Evolutionary conservation across 2,797 vertebrate species (phyloP).

Genomic region (Muraenolepis orangiensis): DNA sequence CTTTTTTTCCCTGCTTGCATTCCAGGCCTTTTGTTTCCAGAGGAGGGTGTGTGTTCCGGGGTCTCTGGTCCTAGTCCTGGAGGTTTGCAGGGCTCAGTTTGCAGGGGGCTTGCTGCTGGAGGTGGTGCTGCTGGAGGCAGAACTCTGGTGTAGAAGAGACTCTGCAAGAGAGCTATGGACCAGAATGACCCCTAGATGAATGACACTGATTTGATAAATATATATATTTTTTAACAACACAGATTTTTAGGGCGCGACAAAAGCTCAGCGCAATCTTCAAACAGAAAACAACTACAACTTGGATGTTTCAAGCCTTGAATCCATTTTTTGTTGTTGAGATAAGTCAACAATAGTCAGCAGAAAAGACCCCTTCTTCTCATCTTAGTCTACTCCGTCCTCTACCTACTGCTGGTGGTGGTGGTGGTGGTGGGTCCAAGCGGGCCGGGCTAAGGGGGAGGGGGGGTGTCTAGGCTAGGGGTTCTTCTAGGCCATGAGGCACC

Average conservation of each 20-base stretch:
- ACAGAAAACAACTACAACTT: too few species aligned
- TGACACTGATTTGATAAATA: not conserved
- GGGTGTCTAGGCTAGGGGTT: not conserved
- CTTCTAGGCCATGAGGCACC: constrained; percentile 83
- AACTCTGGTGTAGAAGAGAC: not conserved
- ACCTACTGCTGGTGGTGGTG: not conserved
- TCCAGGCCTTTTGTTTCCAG: not conserved
- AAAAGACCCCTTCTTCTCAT: too few species aligned
- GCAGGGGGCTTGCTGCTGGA: not conserved
- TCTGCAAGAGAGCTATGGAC: not conserved
- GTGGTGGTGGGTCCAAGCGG: too few species aligned
- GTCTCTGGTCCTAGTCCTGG: not conserved
- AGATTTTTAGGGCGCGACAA: not conserved
- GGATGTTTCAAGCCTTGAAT: too few species aligned
- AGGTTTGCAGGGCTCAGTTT: not conserved
- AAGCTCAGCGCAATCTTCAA: too few species aligned
- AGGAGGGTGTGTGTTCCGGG: not conserved
- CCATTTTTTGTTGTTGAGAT: too few species aligned
- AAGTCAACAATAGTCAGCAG: too few species aligned
- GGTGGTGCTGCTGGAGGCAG: not conserved
- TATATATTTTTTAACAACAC: not conserved
- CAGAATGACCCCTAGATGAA: not conserved
- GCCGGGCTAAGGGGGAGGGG: not conserved
- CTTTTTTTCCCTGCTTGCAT: not conserved
- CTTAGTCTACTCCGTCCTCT: not conserved